Conservation (phyloP, 2,113 vertebrate species). For the Centrocercus urophasianus region DNA sequence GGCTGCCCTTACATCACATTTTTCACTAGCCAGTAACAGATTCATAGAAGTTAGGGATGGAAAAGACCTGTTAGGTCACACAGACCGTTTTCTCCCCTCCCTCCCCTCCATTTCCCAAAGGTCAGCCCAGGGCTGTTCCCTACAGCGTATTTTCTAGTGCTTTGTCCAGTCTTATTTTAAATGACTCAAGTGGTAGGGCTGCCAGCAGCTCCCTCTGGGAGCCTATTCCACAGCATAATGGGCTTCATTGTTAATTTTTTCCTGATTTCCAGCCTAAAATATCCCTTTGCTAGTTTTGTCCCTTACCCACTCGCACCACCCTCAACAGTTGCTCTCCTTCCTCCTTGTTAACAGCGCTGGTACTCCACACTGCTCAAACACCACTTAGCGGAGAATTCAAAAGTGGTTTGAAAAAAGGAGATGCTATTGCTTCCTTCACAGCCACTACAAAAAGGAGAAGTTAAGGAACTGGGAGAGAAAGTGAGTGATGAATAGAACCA, state of each 20-base stretch:
- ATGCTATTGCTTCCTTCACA: background rate
- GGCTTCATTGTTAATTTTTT: constrained; percentile 56
- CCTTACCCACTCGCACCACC: constrained; percentile 45
- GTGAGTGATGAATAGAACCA: constrained; percentile 40
- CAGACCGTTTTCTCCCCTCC: background rate
- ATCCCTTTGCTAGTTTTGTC: constrained; percentile 50
- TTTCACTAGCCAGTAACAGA: constrained; percentile 55
- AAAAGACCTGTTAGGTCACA: constrained; percentile 57
- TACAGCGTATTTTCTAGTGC: constrained; percentile 29
- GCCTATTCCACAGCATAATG: constrained; percentile 53
- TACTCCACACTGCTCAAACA: background rate
- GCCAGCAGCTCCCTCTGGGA: constrained; percentile 60
- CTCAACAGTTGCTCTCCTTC: constrained; percentile 16
- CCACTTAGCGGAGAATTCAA: background rate
- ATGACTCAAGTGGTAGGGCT: constrained; percentile 49
- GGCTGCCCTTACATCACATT: constrained; percentile 68
- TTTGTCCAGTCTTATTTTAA: constrained; percentile 63
- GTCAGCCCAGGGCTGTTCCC: constrained; percentile 53
- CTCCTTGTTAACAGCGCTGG: background rate
- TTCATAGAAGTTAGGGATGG: constrained; percentile 50
- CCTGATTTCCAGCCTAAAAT: constrained; percentile 63
- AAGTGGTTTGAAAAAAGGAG: background rate
- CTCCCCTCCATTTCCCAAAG: background rate
- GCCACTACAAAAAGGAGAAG: background rate
- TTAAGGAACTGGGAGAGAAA: background rate